Evolutionary conservation across 2,797 vertebrate genomes (phyloP), one percentile per base, ranked within the genome.

Genomic region (Sebastes steindachneri): DNA sequence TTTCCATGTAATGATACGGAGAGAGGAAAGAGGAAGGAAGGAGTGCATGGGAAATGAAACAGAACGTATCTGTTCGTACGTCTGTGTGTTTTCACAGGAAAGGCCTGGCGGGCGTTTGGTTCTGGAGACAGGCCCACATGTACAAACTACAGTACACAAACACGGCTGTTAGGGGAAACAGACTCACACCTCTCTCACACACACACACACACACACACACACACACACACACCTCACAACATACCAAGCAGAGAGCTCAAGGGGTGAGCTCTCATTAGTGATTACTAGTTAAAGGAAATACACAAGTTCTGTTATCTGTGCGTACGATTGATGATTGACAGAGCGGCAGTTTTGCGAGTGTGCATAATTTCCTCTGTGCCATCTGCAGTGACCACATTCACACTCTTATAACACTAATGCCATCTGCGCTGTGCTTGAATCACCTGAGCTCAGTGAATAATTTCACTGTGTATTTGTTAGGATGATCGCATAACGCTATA

Each of bases 1-100:
- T 93, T 93, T 94, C 91, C 91, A 86, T 73, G 66, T 71, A 86
- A 75, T 80, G 77, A 89, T 79, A 88, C 33, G 25, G 17, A 48
- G 67, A 62, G 31, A 79, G 88, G 89, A 88, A 90, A 85, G 48
- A 90, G 92, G 91, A 89, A 92, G 91, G 86, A 92, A 90, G 76
- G 75, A 88, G 77, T 64, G 82, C 71, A 82, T 75, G 73, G 85
- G 87, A 95, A 90, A 92, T 81, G 37, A 89, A 90, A 80, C 75
- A 78, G 67, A 81, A 77, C 31, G 62, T 82, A 70, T 89, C 79
- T 76, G 63, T 70, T 73, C 4, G 9, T 41, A 48, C 4, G 35
- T 63, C 62, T 72, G 81, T 79, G 78, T 89, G 84, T 89, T 89
- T 87, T 88, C 6, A 54, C 85, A 85, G 90, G 89, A 92, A 93